Percentiles rank a stretch among this genome's conserved stretches.
Evolutionary conservation across 2,888 invertebrate species (phyloP).

Genomic region (Tenthredo mesomela): DNA sequence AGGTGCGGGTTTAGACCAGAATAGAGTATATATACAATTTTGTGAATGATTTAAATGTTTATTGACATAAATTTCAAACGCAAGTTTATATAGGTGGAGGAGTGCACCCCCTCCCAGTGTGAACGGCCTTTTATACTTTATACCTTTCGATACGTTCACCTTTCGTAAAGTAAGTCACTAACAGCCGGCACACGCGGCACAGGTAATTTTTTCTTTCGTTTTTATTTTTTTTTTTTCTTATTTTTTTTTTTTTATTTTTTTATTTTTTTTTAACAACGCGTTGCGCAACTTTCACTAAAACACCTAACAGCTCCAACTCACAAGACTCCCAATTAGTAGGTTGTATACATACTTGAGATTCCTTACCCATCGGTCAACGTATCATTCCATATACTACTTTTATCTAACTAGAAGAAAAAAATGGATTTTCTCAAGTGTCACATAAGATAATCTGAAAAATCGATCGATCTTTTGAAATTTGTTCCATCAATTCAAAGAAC

Average conservation of each 20-base stretch:
- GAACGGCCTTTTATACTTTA: neutral
- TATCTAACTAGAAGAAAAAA: neutral
- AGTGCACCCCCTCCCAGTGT: neutral
- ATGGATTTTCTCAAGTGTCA: neutral
- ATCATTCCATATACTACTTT: neutral
- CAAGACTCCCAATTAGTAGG: slow-evolving; percentile 8
- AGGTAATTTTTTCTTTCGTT: neutral
- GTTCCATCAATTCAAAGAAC: too few species aligned
- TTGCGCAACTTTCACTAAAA: slow-evolving; percentile 47
- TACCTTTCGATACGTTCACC: slow-evolving; percentile 41
- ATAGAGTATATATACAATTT: neutral
- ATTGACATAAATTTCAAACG: neutral
- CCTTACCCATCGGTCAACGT: neutral
- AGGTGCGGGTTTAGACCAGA: neutral
- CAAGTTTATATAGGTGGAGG: neutral
- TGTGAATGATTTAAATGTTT: neutral
- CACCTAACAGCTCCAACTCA: neutral
- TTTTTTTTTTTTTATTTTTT: neutral
- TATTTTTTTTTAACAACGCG: neutral
- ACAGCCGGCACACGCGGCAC: slow-evolving; percentile 37
- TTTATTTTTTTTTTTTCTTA: neutral
- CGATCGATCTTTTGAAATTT: neutral
- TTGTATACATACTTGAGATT: neutral
- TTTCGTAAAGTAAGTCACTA: slow-evolving; percentile 44
- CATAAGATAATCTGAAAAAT: neutral